Evolutionary conservation across 2,888 invertebrate genomes (phyloP).

Genomic region (Aphidius colemani): DNA sequence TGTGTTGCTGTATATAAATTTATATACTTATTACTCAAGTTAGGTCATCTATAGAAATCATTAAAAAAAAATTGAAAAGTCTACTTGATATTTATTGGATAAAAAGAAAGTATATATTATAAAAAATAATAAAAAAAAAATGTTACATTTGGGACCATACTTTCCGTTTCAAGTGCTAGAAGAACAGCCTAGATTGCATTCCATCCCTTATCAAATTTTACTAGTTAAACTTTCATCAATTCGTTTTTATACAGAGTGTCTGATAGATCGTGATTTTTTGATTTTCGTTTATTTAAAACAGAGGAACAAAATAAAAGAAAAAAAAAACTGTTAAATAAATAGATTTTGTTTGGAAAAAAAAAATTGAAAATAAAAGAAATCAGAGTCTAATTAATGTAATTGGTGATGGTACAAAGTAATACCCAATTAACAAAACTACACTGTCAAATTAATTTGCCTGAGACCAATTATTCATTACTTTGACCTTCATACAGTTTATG

Average conservation of each 20-base stretch:
- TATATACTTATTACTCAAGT: constrained; percentile 40
- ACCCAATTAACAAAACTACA: too few species aligned
- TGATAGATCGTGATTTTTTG: constrained; percentile 32
- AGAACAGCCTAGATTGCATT: constrained; percentile 69
- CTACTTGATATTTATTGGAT: constrained; percentile 21
- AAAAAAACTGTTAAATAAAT: too few species aligned
- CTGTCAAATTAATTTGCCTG: too few species aligned
- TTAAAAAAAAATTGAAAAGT: constrained; percentile 26
- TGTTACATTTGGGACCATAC: constrained; percentile 62
- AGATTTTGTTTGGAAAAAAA: too few species aligned
- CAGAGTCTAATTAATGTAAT: too few species aligned
- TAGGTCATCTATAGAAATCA: constrained; percentile 36
- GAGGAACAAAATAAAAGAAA: too few species aligned
- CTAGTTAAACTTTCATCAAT: constrained; percentile 47
- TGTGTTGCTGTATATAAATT: constrained; percentile 34
- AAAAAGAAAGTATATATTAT: constrained; percentile 43
- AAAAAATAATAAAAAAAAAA: constrained; percentile 23
- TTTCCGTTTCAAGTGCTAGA: constrained; percentile 69
- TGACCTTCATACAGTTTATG: too few species aligned
- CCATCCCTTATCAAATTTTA: constrained; percentile 58
- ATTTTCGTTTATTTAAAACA: too few species aligned
- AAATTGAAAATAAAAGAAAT: too few species aligned
- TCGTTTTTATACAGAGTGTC: constrained; percentile 43
- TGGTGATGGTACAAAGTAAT: too few species aligned
- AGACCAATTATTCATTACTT: too few species aligned